These are phyloP conservation scores for Aromia moschata DNA, from an alignment of 2,888 invertebrate species.

Conservation along the genomic window DNA sequence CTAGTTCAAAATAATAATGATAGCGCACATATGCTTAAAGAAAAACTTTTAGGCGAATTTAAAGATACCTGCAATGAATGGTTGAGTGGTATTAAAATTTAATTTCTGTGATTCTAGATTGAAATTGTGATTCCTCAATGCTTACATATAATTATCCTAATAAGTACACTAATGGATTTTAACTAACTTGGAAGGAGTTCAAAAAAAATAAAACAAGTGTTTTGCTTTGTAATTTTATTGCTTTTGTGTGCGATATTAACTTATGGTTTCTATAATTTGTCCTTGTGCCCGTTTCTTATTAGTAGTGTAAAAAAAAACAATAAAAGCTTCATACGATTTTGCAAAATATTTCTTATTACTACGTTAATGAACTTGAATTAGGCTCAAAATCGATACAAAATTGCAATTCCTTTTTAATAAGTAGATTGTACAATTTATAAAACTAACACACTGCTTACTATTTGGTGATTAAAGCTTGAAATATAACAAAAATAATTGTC, in stretches of 20 bases:
- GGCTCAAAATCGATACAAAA: not conserved
- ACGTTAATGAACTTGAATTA: not conserved
- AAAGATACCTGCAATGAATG: constrained; percentile 23
- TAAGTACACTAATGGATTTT: too few relatives aligned
- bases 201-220: constrained; percentile 7
- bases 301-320: not conserved
- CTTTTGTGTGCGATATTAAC: not conserved
- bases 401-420: constrained; percentile 5
- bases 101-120: constrained; percentile 10
- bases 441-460: not conserved
- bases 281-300: not conserved
- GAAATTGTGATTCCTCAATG: too few relatives aligned
- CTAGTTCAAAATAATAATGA: constrained; percentile 25
- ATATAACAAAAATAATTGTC: too few relatives aligned
- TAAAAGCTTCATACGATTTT: not conserved
- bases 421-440: not conserved
- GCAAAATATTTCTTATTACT: not conserved
- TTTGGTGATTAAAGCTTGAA: not conserved
- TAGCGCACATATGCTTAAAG: constrained; percentile 17
- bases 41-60: constrained; percentile 12
- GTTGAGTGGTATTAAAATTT: constrained; percentile 20
- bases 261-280: not conserved
- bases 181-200: too few relatives aligned
- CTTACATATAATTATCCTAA: too few relatives aligned
- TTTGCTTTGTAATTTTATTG: constrained; percentile 2